Base-by-base conservation (phyloP, 2,888 invertebrate species). In the Dione juno region DNA sequence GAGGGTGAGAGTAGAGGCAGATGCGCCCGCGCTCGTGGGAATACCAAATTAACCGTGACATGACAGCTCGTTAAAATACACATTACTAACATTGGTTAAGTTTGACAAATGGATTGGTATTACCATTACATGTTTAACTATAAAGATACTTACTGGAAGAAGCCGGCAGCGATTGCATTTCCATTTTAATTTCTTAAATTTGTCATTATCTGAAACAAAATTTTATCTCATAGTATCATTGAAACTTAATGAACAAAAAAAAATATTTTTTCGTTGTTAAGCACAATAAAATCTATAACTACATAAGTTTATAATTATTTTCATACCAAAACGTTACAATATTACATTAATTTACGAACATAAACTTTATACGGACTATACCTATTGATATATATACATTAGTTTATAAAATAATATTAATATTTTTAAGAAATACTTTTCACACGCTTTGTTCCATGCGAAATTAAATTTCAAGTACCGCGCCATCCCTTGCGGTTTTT, bases 21-120 rank as follows among this genome's bases (percentile, higher is more conserved):
- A 90, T 92, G 91, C 86, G 82, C 77, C 16, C 68, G 74, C 78
- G 78, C 80, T 78, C 90, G 91, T 91, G 90, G 90, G 92, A 91
- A 90, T 81, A 77, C 53, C 72, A 82, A 86, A 84, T 84, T 84
- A 82, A 76, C 78, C 74, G 41, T 74, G 76, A 76, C 87, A 85
- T 83, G 86, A 82, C 85, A 89, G 87, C 84, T 82, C 84, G 67
- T 41, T 64, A 48, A 57, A 66, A 64, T 57, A 59, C 16, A 48
- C 50, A 37, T 19, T 40, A 50, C 13, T 59, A 21, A 28, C 43
- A 10, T 16, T 37, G 3, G 10, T 37, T 54, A 8, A 57, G 9
- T 11, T 37, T 57, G 16, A 35, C 21, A 35, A 14, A 37, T 11
- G 16, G 16, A 57, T 54, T 54, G 48, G 43, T 11, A 21, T 19